Conservation (phyloP, 2,797 vertebrate species). For the Epinephelus coioides region DNA sequence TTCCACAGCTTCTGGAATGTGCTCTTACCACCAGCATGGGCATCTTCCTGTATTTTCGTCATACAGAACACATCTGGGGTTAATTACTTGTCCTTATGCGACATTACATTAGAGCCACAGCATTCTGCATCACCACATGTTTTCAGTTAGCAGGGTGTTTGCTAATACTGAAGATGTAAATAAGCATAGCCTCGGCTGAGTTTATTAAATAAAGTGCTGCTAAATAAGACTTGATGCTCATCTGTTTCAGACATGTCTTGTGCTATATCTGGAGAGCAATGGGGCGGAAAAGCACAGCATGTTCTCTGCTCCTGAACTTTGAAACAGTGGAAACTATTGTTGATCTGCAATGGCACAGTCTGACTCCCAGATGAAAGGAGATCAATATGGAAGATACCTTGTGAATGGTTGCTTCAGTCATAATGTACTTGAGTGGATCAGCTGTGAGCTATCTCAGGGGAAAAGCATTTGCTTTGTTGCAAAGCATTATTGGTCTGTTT, state of each 20-base stretch:
- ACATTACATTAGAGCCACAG: background rate
- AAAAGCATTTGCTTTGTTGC: background rate
- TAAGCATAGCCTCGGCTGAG: background rate
- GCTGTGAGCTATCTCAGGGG: background rate
- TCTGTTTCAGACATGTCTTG: background rate
- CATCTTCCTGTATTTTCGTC: background rate
- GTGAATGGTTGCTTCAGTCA: background rate
- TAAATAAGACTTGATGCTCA: background rate
- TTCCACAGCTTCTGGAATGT: conserved; percentile 14
- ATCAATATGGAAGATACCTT: background rate
- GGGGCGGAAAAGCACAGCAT: background rate
- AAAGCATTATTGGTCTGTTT: background rate
- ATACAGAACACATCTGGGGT: conserved; percentile 3
- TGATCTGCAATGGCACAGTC: background rate
- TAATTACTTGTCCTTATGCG: background rate
- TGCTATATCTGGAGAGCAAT: background rate
- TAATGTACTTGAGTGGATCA: background rate
- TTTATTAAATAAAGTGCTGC: background rate
- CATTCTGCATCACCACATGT: background rate
- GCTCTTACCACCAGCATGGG: background rate
- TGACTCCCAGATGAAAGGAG: background rate
- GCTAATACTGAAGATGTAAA: background rate
- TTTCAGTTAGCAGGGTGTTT: background rate
- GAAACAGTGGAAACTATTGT: background rate
- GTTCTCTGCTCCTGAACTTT: background rate